Evolutionary conservation across 2,888 invertebrate genomes (phyloP).

Genomic region (Lydus trimaculatus): DNA sequence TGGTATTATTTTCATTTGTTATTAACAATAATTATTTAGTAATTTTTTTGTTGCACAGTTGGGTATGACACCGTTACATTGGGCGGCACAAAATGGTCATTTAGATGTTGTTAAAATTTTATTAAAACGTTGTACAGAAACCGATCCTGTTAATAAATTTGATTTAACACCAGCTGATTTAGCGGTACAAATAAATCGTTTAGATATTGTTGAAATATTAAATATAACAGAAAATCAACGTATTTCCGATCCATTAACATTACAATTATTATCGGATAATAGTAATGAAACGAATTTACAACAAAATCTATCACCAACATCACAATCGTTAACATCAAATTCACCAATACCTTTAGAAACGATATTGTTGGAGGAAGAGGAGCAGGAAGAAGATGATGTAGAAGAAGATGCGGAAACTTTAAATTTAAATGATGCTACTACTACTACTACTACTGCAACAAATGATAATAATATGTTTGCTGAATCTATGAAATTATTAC

Average conservation of each 20-base stretch:
- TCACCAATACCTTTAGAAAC: slow-evolving; percentile 37
- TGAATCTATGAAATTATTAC: slow-evolving; percentile 72
- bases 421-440: no score
- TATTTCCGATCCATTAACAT: slow-evolving; percentile 43
- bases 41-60: slow-evolving; percentile 68
- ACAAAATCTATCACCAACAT: slow-evolving; percentile 17
- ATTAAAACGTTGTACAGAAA: slow-evolving; percentile 77
- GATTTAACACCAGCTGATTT: slow-evolving; percentile 73
- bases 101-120: slow-evolving; percentile 72
- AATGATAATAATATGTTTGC: slow-evolving; percentile 32
- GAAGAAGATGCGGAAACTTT: slow-evolving; percentile 25
- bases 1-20: slow-evolving; percentile 64
- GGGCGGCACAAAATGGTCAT: slow-evolving; percentile 89
- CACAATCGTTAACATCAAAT: slow-evolving; percentile 13
- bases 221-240: slow-evolving; percentile 53
- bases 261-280: slow-evolving; percentile 40
- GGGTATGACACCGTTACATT: slow-evolving; percentile 92
- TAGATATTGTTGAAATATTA: slow-evolving; percentile 67
- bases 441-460: no score
- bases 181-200: slow-evolving; percentile 71
- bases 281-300: slow-evolving; percentile 16
- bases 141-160: slow-evolving; percentile 74
- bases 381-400: slow-evolving; percentile 18
- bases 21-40: not conserved
- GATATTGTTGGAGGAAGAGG: slow-evolving; percentile 25